These are phyloP conservation scores for Synanthedon myopaeformis DNA, from an alignment of 2,888 invertebrate species.

Conservation along the genomic window DNA sequence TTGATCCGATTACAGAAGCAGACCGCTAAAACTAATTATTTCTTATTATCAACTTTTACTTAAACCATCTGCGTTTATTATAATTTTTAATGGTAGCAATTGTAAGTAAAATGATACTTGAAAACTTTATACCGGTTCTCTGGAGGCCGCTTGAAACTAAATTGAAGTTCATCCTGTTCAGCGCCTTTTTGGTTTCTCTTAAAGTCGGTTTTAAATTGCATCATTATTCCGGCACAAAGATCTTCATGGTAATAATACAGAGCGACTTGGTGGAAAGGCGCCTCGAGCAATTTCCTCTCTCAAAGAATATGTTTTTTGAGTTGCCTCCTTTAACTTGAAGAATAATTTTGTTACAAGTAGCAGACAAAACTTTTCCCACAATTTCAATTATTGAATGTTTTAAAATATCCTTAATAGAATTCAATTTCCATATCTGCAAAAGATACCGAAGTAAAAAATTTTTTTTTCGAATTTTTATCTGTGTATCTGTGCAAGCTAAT, in stretches of 20 bases:
- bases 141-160: neutral
- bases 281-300: constrained; percentile 13
- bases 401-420: no score
- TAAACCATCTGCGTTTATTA: no score
- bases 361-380: neutral
- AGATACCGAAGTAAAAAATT: no score
- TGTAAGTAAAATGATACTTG: no score
- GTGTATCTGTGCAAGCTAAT: no score
- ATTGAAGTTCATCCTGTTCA: neutral
- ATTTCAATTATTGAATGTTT: neutral
- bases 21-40: no score
- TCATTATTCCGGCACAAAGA: constrained; percentile 18
- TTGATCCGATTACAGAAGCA: no score
- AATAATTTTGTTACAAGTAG: neutral
- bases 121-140: neutral
- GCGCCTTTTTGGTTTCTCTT: neutral
- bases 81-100: no score
- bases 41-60: no score
- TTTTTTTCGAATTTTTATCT: no score
- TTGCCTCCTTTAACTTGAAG: constrained; percentile 9
- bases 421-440: no score
- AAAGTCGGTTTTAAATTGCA: constrained; percentile 20
- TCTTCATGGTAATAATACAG: constrained; percentile 12
- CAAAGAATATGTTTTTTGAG: constrained; percentile 13
- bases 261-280: constrained; percentile 13